These are phyloP conservation scores for Bruchidius siliquastri DNA, from an alignment of 2,888 invertebrate species.

Conservation along the genomic window DNA sequence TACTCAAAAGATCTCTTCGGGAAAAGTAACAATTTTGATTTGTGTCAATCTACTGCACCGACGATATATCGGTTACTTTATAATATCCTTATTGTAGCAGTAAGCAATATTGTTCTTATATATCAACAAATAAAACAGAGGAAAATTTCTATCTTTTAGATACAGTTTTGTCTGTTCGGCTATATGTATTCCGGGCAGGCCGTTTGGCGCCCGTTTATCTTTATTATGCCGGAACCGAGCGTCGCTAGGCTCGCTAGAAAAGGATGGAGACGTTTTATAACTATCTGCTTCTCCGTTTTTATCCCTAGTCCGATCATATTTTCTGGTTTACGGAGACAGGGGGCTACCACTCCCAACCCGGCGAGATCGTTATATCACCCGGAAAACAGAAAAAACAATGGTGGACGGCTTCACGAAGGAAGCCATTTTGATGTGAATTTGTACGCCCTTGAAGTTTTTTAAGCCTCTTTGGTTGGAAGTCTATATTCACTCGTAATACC, in stretches of 20 bases:
- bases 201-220: slow-evolving; percentile 1
- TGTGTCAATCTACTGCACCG: no score
- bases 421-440: slow-evolving; percentile 2
- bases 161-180: neutral
- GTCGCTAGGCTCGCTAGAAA: neutral
- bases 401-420: slow-evolving; percentile 3
- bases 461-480: neutral
- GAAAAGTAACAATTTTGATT: no score
- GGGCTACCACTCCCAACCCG: slow-evolving; percentile 13
- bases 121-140: neutral
- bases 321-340: slow-evolving; percentile 29
- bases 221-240: neutral
- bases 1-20: no score
- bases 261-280: slow-evolving; percentile 1
- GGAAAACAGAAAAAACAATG: slow-evolving; percentile 17
- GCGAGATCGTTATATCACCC: slow-evolving; percentile 14
- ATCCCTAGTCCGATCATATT: slow-evolving; percentile 24
- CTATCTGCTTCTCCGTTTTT: slow-evolving; percentile 1
- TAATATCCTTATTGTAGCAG: no score
- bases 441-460: neutral
- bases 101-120: no score
- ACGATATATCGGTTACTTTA: no score
- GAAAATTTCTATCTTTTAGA: neutral
- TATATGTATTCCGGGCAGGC: neutral
- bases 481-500: no score